These are phyloP conservation scores for Tauraco erythrolophus DNA, from an alignment of 2,113 vertebrate genomes.

Conservation along the genomic window DNA sequence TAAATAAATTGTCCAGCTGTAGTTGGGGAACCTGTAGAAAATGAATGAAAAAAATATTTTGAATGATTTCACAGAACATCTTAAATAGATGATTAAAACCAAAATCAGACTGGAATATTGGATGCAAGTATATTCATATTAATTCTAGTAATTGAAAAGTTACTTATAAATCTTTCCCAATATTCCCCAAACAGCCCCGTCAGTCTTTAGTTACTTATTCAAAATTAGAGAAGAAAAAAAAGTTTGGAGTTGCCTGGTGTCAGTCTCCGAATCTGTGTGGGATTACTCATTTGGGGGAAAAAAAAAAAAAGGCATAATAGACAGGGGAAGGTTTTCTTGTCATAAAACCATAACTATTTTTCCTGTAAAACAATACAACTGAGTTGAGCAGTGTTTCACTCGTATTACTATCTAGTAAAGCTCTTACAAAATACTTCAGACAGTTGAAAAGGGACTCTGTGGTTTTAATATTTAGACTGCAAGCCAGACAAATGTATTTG, in stretches of 20 bases:
- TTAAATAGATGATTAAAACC: neutral
- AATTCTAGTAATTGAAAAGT: neutral
- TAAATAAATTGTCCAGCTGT: neutral
- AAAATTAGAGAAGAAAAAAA: neutral
- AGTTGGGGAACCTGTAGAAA: neutral
- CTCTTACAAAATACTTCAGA: neutral
- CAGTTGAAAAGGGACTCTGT: neutral
- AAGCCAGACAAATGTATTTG: neutral
- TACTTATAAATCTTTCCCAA: neutral
- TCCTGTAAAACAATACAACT: neutral
- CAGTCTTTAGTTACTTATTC: neutral
- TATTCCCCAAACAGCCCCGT: neutral
- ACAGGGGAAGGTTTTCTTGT: neutral
- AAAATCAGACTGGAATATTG: neutral
- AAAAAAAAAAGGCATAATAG: neutral
- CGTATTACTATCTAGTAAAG: neutral
- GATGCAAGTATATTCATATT: neutral
- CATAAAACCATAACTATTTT: neutral
- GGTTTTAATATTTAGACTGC: neutral
- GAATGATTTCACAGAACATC: neutral
- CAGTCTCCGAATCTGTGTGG: neutral
- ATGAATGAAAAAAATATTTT: neutral
- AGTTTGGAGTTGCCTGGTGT: neutral
- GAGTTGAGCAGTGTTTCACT: neutral
- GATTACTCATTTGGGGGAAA: neutral